phyloP scores from a whole-genome alignment of 2,113 vertebrate genomes.

The Vulpes lagopus region DNA sequence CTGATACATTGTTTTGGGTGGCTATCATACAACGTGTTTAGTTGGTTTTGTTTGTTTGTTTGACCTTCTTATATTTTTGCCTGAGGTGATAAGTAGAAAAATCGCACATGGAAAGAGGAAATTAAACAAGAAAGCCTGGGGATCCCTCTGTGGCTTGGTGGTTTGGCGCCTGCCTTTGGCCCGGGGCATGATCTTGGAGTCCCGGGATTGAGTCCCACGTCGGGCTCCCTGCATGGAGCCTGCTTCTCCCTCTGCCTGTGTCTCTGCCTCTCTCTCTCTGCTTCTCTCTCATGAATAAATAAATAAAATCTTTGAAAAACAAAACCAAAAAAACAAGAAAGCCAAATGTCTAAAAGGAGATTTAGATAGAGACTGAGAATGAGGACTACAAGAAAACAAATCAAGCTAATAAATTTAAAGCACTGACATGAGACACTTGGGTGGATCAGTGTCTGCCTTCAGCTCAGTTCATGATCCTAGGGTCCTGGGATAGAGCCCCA shows the following conservation, averaged over 20 bases:
- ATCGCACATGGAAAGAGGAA: neutral
- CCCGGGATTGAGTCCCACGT: too few species aligned
- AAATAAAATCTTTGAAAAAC: too few species aligned
- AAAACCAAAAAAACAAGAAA: neutral
- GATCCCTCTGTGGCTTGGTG: too few species aligned
- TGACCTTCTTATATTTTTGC: slow-evolving; percentile 52
- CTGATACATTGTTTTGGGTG: neutral
- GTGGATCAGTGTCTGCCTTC: too few species aligned
- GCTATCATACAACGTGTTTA: neutral
- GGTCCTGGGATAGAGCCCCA: too few species aligned
- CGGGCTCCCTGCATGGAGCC: too few species aligned
- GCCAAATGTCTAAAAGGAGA: slow-evolving; percentile 30
- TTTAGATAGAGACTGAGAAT: neutral
- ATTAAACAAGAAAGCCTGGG: neutral
- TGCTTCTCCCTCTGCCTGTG: too few species aligned
- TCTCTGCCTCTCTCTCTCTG: too few species aligned
- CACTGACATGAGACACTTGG: neutral
- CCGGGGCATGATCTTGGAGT: too few species aligned
- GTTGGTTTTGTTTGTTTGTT: neutral
- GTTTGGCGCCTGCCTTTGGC: too few species aligned
- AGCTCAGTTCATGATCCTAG: too few species aligned
- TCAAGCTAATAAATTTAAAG: neutral
- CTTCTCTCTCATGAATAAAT: too few species aligned
- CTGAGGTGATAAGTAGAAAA: slow-evolving; percentile 21
- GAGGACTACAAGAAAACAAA: neutral